Evolutionary conservation across 1,140 invertebrate genomes (phyloP).

Genomic region (Macrosteles quadrilineatus): DNA sequence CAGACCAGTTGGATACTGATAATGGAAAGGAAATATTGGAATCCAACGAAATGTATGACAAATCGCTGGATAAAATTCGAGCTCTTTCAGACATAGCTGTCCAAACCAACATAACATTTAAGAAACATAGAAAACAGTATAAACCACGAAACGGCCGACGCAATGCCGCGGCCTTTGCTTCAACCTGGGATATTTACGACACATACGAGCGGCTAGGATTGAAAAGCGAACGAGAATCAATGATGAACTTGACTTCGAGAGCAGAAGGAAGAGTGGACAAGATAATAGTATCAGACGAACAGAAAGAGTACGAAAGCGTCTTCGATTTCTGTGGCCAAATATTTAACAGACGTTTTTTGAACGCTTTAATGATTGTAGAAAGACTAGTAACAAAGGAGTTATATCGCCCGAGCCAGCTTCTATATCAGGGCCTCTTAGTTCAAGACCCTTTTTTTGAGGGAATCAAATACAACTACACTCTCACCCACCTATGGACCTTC

Average conservation of each 20-base stretch:
- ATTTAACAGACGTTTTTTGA: background rate
- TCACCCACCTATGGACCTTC: conserved; percentile 26
- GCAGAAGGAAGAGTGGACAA: background rate
- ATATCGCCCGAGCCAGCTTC: background rate
- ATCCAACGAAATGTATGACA: background rate
- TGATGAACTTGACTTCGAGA: background rate
- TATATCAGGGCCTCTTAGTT: background rate
- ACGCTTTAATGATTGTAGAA: conserved; percentile 12
- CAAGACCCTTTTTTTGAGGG: conserved; percentile 12
- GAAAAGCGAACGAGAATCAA: background rate
- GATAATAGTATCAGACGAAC: background rate
- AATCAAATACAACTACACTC: background rate
- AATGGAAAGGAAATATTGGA: background rate
- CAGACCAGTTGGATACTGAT: background rate
- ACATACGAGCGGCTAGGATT: background rate
- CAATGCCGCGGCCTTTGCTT: background rate
- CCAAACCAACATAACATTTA: background rate
- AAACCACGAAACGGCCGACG: background rate
- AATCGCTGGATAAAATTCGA: background rate
- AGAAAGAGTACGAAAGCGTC: background rate
- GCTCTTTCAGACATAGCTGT: conserved; percentile 10
- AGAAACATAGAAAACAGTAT: background rate
- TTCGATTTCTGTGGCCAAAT: background rate
- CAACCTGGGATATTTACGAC: conserved; percentile 21
- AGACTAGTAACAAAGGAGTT: background rate